Evolutionary conservation across 2,113 vertebrate genomes (phyloP).

Genomic region (Archilochus colubris): DNA sequence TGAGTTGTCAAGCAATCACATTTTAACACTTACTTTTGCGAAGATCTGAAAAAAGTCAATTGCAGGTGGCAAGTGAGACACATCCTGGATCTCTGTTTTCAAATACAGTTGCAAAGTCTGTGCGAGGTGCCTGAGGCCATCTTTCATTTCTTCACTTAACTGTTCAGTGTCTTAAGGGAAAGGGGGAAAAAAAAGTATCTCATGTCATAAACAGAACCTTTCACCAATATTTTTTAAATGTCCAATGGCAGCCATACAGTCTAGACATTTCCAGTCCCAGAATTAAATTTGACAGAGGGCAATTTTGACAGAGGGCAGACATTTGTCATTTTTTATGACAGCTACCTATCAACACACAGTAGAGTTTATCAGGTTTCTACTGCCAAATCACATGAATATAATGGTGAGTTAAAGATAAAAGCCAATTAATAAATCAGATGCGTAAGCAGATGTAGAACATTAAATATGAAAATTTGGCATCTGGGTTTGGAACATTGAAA

Average conservation of each 20-base stretch:
- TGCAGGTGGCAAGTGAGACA: constrained; percentile 77
- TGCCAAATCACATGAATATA: background rate
- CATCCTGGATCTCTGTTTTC: constrained; percentile 78
- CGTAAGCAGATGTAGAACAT: background rate
- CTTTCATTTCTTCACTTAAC: constrained; percentile 88
- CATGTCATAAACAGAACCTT: constrained; percentile 19
- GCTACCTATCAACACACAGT: constrained; percentile 10
- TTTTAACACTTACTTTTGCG: constrained; percentile 86
- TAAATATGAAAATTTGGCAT: background rate
- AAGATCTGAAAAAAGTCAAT: constrained; percentile 87
- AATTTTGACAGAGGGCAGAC: constrained; percentile 16
- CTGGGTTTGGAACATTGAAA: background rate
- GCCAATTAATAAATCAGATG: constrained; percentile 10
- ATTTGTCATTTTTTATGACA: constrained; percentile 41
- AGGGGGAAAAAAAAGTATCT: constrained; percentile 18
- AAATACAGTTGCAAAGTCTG: constrained; percentile 86
- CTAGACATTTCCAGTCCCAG: constrained; percentile 8
- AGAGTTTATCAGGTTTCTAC: constrained; percentile 3
- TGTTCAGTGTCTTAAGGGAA: constrained; percentile 78
- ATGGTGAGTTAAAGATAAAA: constrained; percentile 33
- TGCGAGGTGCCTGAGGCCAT: constrained; percentile 86
- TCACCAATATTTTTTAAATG: constrained; percentile 28
- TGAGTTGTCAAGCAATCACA: constrained; percentile 2
- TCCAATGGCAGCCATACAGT: constrained; percentile 2
- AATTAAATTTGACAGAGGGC: constrained; percentile 30